Conservation (phyloP, 2,888 invertebrate species). For the Tortricodes alternella region DNA sequence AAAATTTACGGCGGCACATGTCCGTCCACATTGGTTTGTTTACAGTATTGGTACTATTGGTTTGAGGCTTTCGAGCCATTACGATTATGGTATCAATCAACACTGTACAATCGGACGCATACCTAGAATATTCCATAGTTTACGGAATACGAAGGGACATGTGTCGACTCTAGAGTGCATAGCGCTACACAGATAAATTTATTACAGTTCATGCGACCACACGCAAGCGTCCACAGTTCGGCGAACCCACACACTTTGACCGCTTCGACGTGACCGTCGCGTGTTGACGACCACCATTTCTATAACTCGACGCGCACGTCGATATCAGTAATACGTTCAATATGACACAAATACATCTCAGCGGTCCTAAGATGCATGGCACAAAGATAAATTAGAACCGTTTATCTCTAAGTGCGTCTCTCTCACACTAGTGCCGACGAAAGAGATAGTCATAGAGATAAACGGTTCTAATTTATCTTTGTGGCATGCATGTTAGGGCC, state of each 20-base stretch:
- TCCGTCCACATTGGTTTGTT: no score
- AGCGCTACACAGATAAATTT: slow-evolving; percentile 31
- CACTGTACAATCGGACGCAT: neutral
- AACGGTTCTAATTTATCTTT: no score
- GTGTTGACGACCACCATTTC: slow-evolving; percentile 36
- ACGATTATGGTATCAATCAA: neutral
- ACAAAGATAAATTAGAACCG: no score
- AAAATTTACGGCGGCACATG: no score
- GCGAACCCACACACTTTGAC: slow-evolving; percentile 39
- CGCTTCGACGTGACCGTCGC: slow-evolving; percentile 32
- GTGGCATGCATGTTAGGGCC: no score
- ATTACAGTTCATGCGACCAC: slow-evolving; percentile 38
- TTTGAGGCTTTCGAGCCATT: no score
- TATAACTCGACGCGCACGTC: slow-evolving; percentile 4
- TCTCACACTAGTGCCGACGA: no score
- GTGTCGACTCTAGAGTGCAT: neutral
- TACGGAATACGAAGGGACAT: neutral
- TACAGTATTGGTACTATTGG: no score
- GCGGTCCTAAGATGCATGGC: neutral
- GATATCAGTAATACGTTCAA: slow-evolving; percentile 2
- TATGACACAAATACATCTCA: neutral
- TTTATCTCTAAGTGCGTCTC: no score
- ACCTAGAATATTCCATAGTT: neutral
- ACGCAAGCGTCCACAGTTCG: slow-evolving; percentile 42
- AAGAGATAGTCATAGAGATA: no score